These are phyloP conservation scores for Peucedramus taeniatus DNA, from an alignment of 2,113 vertebrate genomes.

Conservation along the genomic window DNA sequence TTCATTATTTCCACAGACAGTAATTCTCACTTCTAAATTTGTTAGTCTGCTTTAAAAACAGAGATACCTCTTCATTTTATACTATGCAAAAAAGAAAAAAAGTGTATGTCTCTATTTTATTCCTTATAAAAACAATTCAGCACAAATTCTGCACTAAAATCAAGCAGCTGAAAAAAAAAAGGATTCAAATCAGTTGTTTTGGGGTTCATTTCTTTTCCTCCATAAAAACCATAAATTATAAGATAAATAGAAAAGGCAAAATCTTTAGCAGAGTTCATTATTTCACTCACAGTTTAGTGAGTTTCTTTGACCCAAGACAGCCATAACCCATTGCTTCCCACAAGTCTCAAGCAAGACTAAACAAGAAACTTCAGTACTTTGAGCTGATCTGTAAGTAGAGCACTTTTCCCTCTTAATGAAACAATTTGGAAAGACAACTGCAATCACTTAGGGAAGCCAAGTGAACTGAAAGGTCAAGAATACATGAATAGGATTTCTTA, in stretches of 20 bases:
- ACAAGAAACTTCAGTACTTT: neutral
- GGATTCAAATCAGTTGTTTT: neutral
- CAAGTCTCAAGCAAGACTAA: neutral
- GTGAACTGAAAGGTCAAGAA: neutral
- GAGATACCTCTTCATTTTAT: neutral
- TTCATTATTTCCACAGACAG: neutral
- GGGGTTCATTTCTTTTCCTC: no score
- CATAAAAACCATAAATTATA: neutral
- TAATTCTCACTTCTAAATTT: neutral
- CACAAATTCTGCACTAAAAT: neutral
- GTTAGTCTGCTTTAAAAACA: neutral
- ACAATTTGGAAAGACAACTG: neutral
- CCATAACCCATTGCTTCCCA: neutral
- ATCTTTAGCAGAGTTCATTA: neutral
- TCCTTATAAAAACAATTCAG: neutral
- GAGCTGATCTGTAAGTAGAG: neutral
- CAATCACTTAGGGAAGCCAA: neutral
- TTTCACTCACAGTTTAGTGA: neutral
- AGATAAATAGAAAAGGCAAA: neutral
- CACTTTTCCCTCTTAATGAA: neutral
- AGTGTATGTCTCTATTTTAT: neutral
- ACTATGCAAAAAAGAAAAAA: neutral
- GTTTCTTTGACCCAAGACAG: neutral
- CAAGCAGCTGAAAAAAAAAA: neutral
- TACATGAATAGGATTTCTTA: neutral